phyloP scores from a whole-genome alignment of 2,797 vertebrate genomes.

The Neosalanx taihuensis region DNA sequence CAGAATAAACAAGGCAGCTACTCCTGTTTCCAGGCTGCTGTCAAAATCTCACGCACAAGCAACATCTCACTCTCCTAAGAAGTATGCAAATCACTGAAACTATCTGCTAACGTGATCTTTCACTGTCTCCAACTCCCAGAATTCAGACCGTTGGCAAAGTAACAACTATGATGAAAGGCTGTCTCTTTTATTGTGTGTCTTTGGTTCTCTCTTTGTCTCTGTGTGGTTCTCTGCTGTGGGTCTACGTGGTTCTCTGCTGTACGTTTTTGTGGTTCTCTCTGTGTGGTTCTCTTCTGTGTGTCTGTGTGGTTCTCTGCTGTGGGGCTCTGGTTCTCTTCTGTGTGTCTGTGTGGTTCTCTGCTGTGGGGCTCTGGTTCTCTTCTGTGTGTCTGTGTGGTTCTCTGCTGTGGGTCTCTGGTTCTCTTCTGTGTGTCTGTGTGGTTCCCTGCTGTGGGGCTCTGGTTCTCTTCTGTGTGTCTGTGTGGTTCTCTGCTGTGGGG shows the following conservation, averaged over 20 bases:
- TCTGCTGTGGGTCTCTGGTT: too few species aligned
- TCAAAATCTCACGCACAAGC: neutral
- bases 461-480: neutral
- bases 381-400: too few species aligned
- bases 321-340: neutral
- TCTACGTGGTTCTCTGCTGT: too few species aligned
- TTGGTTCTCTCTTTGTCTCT: too few species aligned
- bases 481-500: neutral
- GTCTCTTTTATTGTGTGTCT: too few species aligned
- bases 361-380: too few species aligned
- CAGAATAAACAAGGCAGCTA: neutral
- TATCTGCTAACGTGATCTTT: neutral
- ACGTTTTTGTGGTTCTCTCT: too few species aligned
- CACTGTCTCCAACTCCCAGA: neutral
- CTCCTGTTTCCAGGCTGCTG: conserved; percentile 17
- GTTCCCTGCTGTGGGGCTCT: neutral
- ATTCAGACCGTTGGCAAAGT: conserved; percentile 13
- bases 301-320: neutral
- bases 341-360: too few species aligned
- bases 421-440: too few species aligned
- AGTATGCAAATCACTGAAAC: neutral
- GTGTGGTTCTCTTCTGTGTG: too few species aligned
- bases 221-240: too few species aligned
- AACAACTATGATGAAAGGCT: conserved; percentile 1
- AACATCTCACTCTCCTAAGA: neutral